These are phyloP conservation scores for Podarcis cretensis DNA, from an alignment of 2,113 vertebrate genomes.

Conservation along the genomic window DNA sequence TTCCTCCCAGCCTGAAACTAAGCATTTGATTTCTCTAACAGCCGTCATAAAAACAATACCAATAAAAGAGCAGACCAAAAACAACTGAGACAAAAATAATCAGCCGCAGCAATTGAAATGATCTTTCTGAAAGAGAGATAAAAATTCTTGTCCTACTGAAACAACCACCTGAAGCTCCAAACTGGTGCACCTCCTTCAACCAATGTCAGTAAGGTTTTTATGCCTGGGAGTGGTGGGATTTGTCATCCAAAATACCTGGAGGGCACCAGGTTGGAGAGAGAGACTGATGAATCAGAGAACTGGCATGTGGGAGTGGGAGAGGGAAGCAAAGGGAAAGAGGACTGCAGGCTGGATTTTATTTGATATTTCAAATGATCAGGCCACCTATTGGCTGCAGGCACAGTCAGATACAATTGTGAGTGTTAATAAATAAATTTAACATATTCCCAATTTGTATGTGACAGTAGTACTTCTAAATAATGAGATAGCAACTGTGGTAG, in stretches of 20 bases:
- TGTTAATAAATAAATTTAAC: background rate
- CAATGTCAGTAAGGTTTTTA: too few relatives aligned
- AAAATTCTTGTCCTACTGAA: background rate
- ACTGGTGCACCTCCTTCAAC: background rate
- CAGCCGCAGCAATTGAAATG: background rate
- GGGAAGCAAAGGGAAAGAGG: background rate
- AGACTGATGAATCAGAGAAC: background rate
- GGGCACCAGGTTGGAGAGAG: background rate
- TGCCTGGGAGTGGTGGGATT: background rate
- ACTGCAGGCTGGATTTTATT: background rate
- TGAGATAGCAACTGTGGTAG: background rate
- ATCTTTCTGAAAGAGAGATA: background rate
- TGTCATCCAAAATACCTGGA: background rate
- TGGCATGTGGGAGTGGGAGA: background rate
- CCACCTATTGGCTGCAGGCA: background rate
- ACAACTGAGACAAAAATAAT: background rate
- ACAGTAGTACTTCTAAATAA: background rate
- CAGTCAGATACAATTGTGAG: background rate
- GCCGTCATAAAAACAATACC: background rate
- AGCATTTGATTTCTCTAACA: conserved; percentile 52
- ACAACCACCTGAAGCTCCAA: background rate
- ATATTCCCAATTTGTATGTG: background rate
- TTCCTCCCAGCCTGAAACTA: conserved; percentile 26
- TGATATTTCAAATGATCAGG: background rate
- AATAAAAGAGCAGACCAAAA: background rate